Base-by-base conservation (phyloP, 2,797 vertebrate species). In the Margarornis squamiger region DNA sequence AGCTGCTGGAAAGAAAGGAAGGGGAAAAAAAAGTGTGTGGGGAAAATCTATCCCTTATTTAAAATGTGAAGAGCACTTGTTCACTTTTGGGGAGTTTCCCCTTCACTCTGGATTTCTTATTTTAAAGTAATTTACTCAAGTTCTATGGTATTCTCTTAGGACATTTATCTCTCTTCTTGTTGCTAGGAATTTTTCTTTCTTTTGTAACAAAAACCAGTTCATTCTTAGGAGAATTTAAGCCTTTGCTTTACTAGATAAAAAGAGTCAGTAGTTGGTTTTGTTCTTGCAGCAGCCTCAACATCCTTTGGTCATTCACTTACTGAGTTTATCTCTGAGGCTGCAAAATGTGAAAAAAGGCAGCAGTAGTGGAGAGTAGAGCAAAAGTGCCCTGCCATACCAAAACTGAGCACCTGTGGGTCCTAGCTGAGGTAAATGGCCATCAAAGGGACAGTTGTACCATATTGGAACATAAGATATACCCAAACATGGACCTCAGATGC, bases 1-100 rank as follows among this genome's bases (percentile, higher is more conserved):
- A 95, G 86, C 93, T 96, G 93, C 92, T 96, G 85, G 86, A 97
- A 96, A 95, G 90, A 95, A 95, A 93, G 63, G 59, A 59, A 90
- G 32, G 9, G 88, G 32, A 8, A 77, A 86, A 74, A 67, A 6
- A 13, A 6, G 4, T 6, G n/a, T 4, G 7, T 22, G 12, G 2
- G 16, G 19, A 26, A n/a, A 82, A 76, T 80, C 34, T 82, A 88
- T 88, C 41, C 76, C 84, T 72, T 94, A 62, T 86, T 90, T 91
- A 72, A 96, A 92, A 95, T 86, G 68, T 88, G 85, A 93, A 95
- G 73, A 95, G 91, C 93, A 93, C 96, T 96, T 93, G 95, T 95
- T 97, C 95, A 68, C 41, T 96, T 96, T 55, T 58, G 54, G 51
- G 95, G 90, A 90, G 66, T 90, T 95, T 93, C 63, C 71, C 54